Base-by-base conservation (phyloP, 2,888 invertebrate genomes). In the Eubasilissa splendida region DNA sequence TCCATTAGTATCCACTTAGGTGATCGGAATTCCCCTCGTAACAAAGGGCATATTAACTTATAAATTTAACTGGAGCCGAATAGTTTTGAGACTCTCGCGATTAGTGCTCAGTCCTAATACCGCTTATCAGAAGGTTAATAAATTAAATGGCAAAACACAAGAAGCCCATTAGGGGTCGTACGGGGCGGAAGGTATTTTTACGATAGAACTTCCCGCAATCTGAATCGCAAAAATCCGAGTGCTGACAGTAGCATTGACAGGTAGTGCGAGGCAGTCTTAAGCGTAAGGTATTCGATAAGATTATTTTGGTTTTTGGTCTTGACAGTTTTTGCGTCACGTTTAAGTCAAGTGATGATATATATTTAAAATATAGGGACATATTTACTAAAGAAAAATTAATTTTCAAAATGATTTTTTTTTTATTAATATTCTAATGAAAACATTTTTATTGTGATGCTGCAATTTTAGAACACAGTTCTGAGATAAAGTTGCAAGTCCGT, bases 111-210 rank as follows among this genome's bases (percentile, higher is more conserved):
- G 66, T n/a, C 50, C 53, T 75, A 22, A 42, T 58, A 68, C 58
- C 58, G 58, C 31, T 77, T 77, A 77, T 77, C 77, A 56, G 42
- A 42, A 58, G 68, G 50, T 66, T 33, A 42, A 58, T 75, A 63
- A 74, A 81, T 79, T 70, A 71, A 52, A 79, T 52, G 70, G 76
- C 76, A 54, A 76, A 79, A 82, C 82, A 82, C 54, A 65, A 59
- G 56, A 82, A 82, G 52, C 68, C 82, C 76, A 82, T 82, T 82
- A 82, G 76, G 60, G 42, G 68, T 60, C 63, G 14, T 50, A 12
- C 22, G 59, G 75, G 60, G 56, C 70, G 59, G 71, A 53, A 70
- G 71, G 71, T 53, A 78, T 78, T 78, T 78, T 78, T 71, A 73
- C 65, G 71, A 73, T 52, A 12, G 63, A 50, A 52, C 70, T 56